A percentile compares a stretch with the other conserved stretches of the same genome.
These are phyloP conservation scores for Mesorhabditis belari DNA, from an alignment of 2,888 invertebrate species.

Conservation along the genomic window DNA sequence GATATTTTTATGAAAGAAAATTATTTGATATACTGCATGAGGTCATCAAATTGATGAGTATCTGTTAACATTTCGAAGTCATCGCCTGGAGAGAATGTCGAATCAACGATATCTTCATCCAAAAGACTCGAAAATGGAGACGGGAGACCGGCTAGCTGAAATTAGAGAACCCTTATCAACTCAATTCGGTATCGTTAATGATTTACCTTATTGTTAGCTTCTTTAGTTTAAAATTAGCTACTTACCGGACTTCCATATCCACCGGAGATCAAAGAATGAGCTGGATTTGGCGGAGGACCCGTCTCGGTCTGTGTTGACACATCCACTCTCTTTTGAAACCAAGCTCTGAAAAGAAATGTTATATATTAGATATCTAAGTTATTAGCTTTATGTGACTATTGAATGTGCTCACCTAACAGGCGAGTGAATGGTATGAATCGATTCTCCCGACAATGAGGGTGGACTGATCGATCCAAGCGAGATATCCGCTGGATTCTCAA, in stretches of 20 bases:
- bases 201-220: background rate
- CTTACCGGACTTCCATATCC: constrained; percentile 4
- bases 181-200: background rate
- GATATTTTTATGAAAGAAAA: too few relatives aligned
- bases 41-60: constrained; percentile 9
- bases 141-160: constrained; percentile 12
- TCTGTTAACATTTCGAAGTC: constrained; percentile 10
- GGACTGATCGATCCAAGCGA: constrained; percentile 13
- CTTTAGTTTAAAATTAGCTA: background rate
- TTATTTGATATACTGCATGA: background rate
- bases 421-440: constrained; percentile 2
- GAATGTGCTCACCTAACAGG: constrained; percentile 7
- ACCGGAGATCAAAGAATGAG: constrained; percentile 10
- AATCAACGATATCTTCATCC: constrained; percentile 22
- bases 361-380: too few relatives aligned
- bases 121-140: constrained; percentile 23
- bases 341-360: background rate
- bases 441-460: background rate
- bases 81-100: constrained; percentile 9
- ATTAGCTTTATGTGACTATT: background rate
- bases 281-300: constrained; percentile 18
- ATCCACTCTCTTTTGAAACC: constrained; percentile 11
- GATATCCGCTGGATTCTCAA: constrained; percentile 49
- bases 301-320: constrained; percentile 25
- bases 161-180: background rate